Conservation (phyloP, 2,797 vertebrate genomes). For the Epinephelus malabaricus region DNA sequence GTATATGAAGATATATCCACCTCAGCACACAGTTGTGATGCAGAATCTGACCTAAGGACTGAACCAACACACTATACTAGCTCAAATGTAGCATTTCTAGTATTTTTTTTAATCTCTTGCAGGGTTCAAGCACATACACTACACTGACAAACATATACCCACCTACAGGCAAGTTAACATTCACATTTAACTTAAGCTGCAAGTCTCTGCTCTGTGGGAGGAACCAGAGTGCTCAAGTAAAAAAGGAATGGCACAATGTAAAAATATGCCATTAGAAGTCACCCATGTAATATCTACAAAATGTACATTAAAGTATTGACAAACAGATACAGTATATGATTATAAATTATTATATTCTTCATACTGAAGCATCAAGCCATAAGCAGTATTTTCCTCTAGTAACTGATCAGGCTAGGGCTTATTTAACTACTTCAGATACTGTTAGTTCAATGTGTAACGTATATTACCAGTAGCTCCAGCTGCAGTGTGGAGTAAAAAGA, state of each 20-base stretch:
- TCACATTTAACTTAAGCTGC: neutral
- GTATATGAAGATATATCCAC: neutral
- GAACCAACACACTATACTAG: neutral
- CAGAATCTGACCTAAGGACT: neutral
- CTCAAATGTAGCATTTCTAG: neutral
- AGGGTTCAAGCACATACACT: neutral
- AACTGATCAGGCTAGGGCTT: neutral
- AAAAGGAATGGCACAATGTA: slow-evolving; percentile 18
- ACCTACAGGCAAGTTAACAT: neutral
- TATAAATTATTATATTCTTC: neutral
- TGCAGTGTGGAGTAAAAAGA: neutral
- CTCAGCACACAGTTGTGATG: neutral
- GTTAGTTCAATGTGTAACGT: neutral
- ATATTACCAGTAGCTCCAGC: too few species aligned
- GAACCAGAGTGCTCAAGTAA: slow-evolving; percentile 6
- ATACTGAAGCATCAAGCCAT: neutral
- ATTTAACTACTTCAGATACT: neutral
- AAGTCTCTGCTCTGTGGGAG: neutral
- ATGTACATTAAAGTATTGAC: neutral
- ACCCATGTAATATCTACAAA: slow-evolving; percentile 17
- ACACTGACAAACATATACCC: neutral
- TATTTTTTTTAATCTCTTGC: neutral
- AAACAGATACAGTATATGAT: too few species aligned
- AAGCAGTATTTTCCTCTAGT: neutral
- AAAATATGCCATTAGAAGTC: slow-evolving; percentile 23